Conservation (phyloP, 2,797 vertebrate genomes). For the Perodicticus potto region DNA sequence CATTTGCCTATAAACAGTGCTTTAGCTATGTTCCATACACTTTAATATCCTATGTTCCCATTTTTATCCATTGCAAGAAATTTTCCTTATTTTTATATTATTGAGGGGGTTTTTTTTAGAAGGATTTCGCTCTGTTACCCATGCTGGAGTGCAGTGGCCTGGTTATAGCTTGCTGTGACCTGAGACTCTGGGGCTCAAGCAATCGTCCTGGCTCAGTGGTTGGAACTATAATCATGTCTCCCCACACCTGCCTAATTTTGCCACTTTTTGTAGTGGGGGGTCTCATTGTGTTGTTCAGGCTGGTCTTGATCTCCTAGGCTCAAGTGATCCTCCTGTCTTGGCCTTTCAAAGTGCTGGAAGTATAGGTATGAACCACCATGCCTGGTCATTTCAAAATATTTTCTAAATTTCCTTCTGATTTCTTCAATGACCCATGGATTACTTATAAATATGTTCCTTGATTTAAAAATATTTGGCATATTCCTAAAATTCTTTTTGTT, state of each 20-base stretch:
- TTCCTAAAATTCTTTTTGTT: neutral
- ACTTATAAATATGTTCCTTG: neutral
- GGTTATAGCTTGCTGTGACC: neutral
- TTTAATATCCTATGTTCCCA: neutral
- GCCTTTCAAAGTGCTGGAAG: neutral
- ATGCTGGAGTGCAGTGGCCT: neutral
- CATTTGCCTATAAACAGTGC: neutral
- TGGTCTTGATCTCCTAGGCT: neutral
- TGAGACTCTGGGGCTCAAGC: neutral
- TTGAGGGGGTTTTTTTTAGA: neutral
- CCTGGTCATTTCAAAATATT: neutral
- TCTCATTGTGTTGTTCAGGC: neutral
- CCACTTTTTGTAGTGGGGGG: neutral
- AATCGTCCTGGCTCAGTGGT: neutral
- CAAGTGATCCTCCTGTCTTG: neutral
- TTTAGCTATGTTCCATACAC: neutral
- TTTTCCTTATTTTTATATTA: neutral
- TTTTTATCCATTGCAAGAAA: constrained; percentile 11
- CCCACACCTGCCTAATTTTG: neutral
- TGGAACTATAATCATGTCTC: neutral
- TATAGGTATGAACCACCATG: neutral
- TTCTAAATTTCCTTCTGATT: constrained; percentile 43
- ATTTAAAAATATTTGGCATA: constrained; percentile 39
- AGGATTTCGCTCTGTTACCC: too few species aligned
- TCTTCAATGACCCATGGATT: neutral